Base-by-base conservation (phyloP, 92 coral and sea anemone genomes). In the Palythoa heliodiscus region DNA sequence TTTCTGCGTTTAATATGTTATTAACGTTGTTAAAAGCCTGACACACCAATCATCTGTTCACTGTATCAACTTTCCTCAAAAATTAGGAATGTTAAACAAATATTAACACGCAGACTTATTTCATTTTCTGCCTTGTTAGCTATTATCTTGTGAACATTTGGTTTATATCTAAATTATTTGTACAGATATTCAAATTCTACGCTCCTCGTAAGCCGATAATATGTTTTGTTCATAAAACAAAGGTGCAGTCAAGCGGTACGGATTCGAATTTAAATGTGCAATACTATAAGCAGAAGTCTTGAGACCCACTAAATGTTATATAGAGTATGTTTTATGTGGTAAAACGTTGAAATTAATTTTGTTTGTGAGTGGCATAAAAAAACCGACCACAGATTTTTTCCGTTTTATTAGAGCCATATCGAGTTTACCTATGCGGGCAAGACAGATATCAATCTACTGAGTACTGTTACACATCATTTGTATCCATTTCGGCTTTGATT, bases 171-270 rank as follows among this genome's bases (percentile, higher is more conserved):
- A 67, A 77, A 52, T 73, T 77, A 40, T 77, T 16, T 29, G 82
- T 77, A 50, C 69, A 77, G 82, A 77, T 55, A 23, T 77, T 35
- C 16, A 29, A 55, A 77, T 54, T 63, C 82, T 4, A 16, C 20
- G 25, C 54, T 19, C 53, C 67, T 14, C 11, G 68, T 52, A 54
- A 76, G 55, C 5, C 52, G 82, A 77, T 54, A 52, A 58, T 11
- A 25, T 76, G 70, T 77, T 77, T 77, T 77, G 82, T 77, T 77
- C 25, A 13, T 48, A 16, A 3, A 19, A 37, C 69, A 37, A 76
- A 57, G 82, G 58, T 78, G 60, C 83, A 61, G 4, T 68, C 83
- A 78, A 54, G 71, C 83, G 71, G n/a, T 61, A 22, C 57, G 8
- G 38, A 78, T 61, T 39, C 57, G n/a, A 40, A n/a, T 6, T 8